phyloP scores from a whole-genome alignment of 2,888 invertebrate genomes.

The Drosophila macrospina region DNA sequence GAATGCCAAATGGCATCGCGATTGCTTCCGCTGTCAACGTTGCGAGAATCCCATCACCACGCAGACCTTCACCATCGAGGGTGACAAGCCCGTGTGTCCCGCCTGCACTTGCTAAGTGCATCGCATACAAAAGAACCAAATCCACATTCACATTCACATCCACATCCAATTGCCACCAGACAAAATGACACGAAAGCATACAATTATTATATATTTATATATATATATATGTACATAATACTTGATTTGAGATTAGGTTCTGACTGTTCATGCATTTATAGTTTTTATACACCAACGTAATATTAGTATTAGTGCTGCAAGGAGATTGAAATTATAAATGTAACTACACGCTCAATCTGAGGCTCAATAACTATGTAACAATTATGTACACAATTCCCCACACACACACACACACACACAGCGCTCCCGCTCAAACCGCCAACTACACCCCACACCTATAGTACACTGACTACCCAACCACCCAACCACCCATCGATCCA shows the following conservation, averaged over 20 bases:
- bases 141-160: neutral
- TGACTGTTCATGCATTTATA: conserved; percentile 50
- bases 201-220: neutral
- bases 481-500: neutral
- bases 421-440: neutral
- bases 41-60: conserved; percentile 91
- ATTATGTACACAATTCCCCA: neutral
- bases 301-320: neutral
- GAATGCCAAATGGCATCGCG: conserved; percentile 96
- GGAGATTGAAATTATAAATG: conserved; percentile 41
- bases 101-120: conserved; percentile 85
- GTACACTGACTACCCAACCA: neutral
- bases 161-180: neutral
- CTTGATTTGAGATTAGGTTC: conserved; percentile 22
- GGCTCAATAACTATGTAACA: conserved; percentile 36
- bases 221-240: neutral
- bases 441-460: neutral
- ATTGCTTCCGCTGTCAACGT: conserved; percentile 97
- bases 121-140: too few species aligned
- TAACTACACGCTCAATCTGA: conserved; percentile 19
- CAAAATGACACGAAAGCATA: neutral
- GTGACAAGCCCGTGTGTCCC: conserved; percentile 91
- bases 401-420: neutral
- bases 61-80: conserved; percentile 91
- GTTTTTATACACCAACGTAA: conserved; percentile 20